A percentile compares a stretch with the other conserved stretches of the same genome.
phyloP scores from a whole-genome alignment of 2,888 invertebrate genomes.

The Zygaena filipendulae region DNA sequence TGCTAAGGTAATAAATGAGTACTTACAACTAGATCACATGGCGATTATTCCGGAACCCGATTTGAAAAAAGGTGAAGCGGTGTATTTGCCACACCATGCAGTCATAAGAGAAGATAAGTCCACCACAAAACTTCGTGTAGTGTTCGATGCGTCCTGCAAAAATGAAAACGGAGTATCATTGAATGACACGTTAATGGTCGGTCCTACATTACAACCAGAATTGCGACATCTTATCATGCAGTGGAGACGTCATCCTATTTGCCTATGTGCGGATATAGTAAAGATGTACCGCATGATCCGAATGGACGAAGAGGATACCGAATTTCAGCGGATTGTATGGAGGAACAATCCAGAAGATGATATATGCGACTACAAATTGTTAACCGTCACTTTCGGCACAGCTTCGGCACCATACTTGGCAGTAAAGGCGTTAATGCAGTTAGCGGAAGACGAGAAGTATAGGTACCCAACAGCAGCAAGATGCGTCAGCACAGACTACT shows the following conservation, averaged over 20 bases:
- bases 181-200: constrained; percentile 13
- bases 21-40: constrained; percentile 6
- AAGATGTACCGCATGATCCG: constrained; percentile 3
- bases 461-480: constrained; percentile 4
- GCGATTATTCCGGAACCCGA: constrained; percentile 1
- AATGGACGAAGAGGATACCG: constrained; percentile 1
- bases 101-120: constrained; percentile 14
- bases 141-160: constrained; percentile 16
- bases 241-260: neutral
- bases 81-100: constrained; percentile 16
- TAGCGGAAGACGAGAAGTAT: no score
- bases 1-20: constrained; percentile 5
- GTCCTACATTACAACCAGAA: no score
- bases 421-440: no score
- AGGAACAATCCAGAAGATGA: no score
- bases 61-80: neutral
- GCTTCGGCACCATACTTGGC: no score
- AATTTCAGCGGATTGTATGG: constrained; percentile 4
- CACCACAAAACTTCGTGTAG: constrained; percentile 19
- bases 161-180: constrained; percentile 12
- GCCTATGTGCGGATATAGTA: constrained; percentile 1
- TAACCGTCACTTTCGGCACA: no score
- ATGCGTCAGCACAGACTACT: constrained; percentile 5
- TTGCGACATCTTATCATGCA: constrained; percentile 5
- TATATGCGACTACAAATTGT: no score